Percentiles rank a stretch among this genome's conserved stretches.
phyloP scores from a whole-genome alignment of 2,888 invertebrate genomes.

The Dione vanillae region DNA sequence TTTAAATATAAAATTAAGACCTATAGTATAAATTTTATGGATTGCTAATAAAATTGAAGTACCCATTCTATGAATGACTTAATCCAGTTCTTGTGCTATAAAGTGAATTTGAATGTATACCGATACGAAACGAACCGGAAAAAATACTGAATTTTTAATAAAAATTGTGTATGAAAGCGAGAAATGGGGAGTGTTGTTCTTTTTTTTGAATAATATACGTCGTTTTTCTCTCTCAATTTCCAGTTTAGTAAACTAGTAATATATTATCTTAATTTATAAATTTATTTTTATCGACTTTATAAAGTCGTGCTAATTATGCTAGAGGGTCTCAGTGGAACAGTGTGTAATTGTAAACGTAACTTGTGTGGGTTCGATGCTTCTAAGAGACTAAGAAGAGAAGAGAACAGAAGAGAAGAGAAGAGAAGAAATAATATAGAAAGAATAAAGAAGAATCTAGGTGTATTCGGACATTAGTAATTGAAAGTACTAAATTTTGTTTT shows the following conservation, averaged over 20 bases:
- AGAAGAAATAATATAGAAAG: no score
- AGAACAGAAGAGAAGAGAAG: no score
- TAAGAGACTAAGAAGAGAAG: no score
- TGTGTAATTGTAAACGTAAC: no score
- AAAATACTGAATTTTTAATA: neutral
- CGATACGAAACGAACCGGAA: neutral
- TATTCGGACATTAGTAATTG: slow-evolving; percentile 69
- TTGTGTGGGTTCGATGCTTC: no score
- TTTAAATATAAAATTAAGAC: neutral
- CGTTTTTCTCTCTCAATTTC: neutral
- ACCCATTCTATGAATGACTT: neutral
- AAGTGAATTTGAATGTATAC: neutral
- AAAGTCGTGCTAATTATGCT: no score
- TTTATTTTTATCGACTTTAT: no score
- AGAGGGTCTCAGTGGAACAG: no score
- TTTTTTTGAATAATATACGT: neutral
- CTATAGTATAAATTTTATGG: neutral
- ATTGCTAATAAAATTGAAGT: neutral
- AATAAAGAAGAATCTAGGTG: slow-evolving; percentile 44
- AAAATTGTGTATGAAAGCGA: neutral
- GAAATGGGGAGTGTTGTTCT: neutral
- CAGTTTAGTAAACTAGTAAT: neutral
- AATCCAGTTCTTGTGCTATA: neutral
- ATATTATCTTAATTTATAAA: no score
- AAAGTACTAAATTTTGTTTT: slow-evolving; percentile 68